phyloP scores from a whole-genome alignment of 2,797 vertebrate genomes.

The Aulostomus chinensis region DNA sequence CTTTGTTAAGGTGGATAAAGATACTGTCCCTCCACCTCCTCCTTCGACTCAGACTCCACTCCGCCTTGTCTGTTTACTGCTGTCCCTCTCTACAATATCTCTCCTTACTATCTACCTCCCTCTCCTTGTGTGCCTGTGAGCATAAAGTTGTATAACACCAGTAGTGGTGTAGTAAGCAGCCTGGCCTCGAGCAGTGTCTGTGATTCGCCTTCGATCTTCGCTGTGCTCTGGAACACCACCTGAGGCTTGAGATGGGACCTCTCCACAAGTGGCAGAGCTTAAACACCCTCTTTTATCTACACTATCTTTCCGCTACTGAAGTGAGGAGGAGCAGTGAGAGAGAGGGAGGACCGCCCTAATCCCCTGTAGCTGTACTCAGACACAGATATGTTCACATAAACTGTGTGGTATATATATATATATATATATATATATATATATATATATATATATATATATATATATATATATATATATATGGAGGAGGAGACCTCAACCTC shows the following conservation, averaged over 20 bases:
- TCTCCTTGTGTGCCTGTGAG: constrained; percentile 23
- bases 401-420: too few species aligned
- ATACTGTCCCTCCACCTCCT: constrained; percentile 21
- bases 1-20: constrained; percentile 49
- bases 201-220: constrained; percentile 68
- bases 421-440: constrained; percentile 39
- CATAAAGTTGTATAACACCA: constrained; percentile 46
- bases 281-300: constrained; percentile 64
- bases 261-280: constrained; percentile 63
- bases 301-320: constrained; percentile 46
- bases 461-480: constrained; percentile 38
- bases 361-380: constrained; percentile 33
- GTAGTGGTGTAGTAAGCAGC: constrained; percentile 49
- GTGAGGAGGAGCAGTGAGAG: constrained; percentile 26
- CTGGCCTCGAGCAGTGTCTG: constrained; percentile 62
- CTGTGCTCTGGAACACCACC: constrained; percentile 56
- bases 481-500: constrained; percentile 45
- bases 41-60: constrained; percentile 12
- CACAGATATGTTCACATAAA: constrained; percentile 30
- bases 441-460: too few species aligned
- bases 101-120: not conserved
- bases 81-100: constrained; percentile 7
- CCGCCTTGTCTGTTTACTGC: constrained; percentile 33
- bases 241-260: constrained; percentile 69
- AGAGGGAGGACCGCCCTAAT: constrained; percentile 20